A percentile compares a stretch with the other conserved stretches of the same genome.
phyloP scores from a whole-genome alignment of 2,113 vertebrate genomes.

The Pongo abelii region DNA sequence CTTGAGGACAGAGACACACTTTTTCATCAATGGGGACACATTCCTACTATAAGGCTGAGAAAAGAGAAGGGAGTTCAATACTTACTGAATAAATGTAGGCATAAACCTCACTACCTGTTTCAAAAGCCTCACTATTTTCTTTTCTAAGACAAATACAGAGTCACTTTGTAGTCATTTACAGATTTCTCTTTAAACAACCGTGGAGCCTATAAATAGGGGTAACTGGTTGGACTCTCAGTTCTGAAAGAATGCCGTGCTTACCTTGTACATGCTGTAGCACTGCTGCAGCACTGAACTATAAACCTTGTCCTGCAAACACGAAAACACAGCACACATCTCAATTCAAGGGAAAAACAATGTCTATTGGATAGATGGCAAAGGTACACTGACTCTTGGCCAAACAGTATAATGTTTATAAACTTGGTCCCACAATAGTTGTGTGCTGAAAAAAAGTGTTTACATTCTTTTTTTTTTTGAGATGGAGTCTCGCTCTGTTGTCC shows the following conservation, averaged over 20 bases:
- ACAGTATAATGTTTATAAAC: background rate
- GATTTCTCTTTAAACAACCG: background rate
- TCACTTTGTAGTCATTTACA: background rate
- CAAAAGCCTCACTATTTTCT: background rate
- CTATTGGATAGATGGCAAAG: background rate
- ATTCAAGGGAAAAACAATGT: background rate
- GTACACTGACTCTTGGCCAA: background rate
- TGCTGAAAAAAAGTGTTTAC: background rate
- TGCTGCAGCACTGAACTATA: constrained; percentile 95
- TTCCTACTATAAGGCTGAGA: background rate
- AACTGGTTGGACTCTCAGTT: background rate
- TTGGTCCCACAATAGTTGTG: background rate
- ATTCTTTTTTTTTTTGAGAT: too few species aligned
- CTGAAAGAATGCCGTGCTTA: constrained; percentile 70
- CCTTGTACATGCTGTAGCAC: constrained; percentile 99
- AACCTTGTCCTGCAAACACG: constrained; percentile 92
- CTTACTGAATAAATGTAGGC: fast-evolving
- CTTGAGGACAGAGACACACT: background rate
- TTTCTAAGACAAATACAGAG: background rate
- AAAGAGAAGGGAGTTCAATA: background rate
- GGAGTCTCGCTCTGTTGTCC: too few species aligned
- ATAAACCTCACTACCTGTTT: background rate
- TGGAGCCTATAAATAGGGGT: background rate
- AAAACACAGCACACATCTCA: constrained; percentile 1
- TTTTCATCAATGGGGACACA: background rate